Evolutionary conservation across 2,888 invertebrate species (phyloP).

Genomic region (Loripinus fragilis): DNA sequence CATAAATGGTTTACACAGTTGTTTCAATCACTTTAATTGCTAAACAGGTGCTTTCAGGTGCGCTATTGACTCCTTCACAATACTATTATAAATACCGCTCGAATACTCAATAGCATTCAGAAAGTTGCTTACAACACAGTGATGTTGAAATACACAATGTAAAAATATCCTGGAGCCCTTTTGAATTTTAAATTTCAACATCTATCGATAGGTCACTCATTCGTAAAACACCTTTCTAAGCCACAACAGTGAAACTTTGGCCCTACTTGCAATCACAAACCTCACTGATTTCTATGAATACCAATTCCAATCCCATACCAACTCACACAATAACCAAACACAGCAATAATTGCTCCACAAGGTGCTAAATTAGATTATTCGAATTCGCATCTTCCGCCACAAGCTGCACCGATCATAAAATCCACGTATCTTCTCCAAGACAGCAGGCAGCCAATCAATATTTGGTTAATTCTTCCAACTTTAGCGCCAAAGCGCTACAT

Average conservation of each 20-base stretch:
- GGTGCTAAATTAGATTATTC: constrained; percentile 9
- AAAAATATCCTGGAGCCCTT: neutral
- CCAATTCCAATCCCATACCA: neutral
- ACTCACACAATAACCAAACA: neutral
- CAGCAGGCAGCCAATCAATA: constrained; percentile 1
- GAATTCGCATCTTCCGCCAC: neutral
- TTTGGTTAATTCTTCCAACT: constrained; percentile 12
- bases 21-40: too few relatives aligned
- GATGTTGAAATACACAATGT: too few relatives aligned
- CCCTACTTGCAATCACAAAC: too few relatives aligned
- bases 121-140: too few relatives aligned
- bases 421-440: constrained; percentile 10
- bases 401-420: neutral
- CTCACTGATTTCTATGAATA: neutral
- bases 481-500: constrained; percentile 8
- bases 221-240: neutral
- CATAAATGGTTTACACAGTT: too few relatives aligned
- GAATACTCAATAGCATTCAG: too few relatives aligned
- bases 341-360: neutral
- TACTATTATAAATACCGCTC: too few relatives aligned
- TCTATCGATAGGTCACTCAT: neutral
- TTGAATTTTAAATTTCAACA: neutral
- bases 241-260: too few relatives aligned
- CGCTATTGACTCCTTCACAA: too few relatives aligned
- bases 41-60: too few relatives aligned